Evolutionary conservation across 1,140 invertebrate species (phyloP).

Genomic region (Lysiphlebus fabarum): DNA sequence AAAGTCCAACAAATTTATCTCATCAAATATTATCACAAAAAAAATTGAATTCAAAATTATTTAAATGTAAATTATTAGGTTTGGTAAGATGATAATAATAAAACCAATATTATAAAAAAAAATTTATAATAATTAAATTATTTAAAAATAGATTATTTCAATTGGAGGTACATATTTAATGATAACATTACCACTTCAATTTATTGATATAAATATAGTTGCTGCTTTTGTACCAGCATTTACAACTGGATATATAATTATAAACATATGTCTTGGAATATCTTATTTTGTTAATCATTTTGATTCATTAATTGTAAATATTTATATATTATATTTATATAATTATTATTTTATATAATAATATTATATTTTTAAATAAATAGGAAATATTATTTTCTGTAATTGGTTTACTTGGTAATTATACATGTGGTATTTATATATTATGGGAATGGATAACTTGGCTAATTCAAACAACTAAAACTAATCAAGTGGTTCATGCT

Average conservation of each 20-base stretch:
- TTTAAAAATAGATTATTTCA: constrained; percentile 30
- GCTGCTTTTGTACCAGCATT: constrained; percentile 34
- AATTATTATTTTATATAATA: not conserved
- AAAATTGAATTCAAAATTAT: not conserved
- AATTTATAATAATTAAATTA: not conserved
- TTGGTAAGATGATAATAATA: no score
- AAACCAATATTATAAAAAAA: not conserved
- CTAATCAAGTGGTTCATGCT: no score
- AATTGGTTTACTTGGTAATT: constrained; percentile 5
- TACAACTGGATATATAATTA: constrained; percentile 33
- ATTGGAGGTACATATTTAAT: constrained; percentile 29
- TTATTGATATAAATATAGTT: constrained; percentile 25
- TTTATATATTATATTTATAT: not conserved
- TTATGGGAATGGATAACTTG: no score
- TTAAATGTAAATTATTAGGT: no score
- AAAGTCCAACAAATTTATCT: no score
- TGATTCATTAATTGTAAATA: constrained; percentile 18
- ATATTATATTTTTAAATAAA: no score
- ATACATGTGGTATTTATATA: no score
- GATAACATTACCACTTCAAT: constrained; percentile 10
- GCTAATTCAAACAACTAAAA: no score
- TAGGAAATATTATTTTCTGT: constrained; percentile 19
- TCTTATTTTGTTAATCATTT: constrained; percentile 10
- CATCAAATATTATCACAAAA: no score
- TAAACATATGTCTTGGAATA: constrained; percentile 29